Base-by-base conservation (phyloP, 2,113 vertebrate species). In the Rhegmatorhina hoffmannsi region DNA sequence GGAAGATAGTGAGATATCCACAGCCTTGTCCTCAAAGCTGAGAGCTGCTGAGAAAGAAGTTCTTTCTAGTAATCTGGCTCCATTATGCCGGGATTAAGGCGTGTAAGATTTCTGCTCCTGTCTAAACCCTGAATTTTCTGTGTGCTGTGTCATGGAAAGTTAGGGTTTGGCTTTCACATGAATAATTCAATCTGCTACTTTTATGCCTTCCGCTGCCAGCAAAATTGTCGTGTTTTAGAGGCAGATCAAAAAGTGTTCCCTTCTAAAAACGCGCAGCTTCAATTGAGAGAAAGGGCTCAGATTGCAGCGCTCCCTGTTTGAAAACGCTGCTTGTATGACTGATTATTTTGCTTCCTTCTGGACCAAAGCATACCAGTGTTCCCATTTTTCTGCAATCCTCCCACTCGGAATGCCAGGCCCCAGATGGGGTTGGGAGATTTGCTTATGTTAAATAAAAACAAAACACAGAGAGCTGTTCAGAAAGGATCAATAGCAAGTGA, bases 331-430 rank as follows among this genome's bases (percentile, higher is more conserved):
- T 90, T 59, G 56, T 74, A 63, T 17, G 9, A 6, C 6, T 26
- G 87, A 73, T 85, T 95, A 19, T 94, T 95, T 91, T 76, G 20
- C 59, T 90, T 92, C 73, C 38, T 67, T 38, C 81, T 91, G 87
- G 44, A 92, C 78, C 84, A 94, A 70, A 78, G 33, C 70, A 85
- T 29, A 40, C 46, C 79, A 70, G 60, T 36, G 17, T 3, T 73
- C 36, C 43, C 43, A 12, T 73, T 92, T 90, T 87, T 44, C 55
- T 83, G 5, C 84, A 76, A 5, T 13, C 17, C 43, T 21, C 15
- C 18, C 4, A 11, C 15, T 23, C 59, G 2, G 0, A 81, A 69
- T 43, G 46, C 84, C 16, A 9, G 79, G 80, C 31, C 59, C 46
- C 72, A 68, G 63, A 25, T 24, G 1, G 21, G 58, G 16, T n/a